Conservation (phyloP, 2,888 invertebrate species). For the Hofmannophila pseudospretella region DNA sequence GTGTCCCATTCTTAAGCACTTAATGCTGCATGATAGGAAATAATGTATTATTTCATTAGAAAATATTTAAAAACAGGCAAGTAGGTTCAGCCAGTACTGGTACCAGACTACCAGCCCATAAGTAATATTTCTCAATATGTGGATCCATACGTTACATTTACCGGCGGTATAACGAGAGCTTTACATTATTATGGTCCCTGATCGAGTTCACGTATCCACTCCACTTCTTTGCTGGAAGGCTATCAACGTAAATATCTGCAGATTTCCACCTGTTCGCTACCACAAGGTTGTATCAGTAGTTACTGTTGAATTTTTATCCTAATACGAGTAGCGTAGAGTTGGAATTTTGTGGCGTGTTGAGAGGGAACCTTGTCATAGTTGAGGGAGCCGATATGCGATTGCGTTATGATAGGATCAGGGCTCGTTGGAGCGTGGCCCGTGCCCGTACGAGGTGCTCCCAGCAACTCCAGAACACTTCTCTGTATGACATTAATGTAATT, state of each 20-base stretch:
- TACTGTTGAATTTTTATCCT: slow-evolving; percentile 16
- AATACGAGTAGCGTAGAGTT: slow-evolving; percentile 31
- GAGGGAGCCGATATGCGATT: slow-evolving; percentile 56
- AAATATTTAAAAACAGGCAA: too few species aligned
- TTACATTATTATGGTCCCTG: slow-evolving; percentile 60
- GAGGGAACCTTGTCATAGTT: slow-evolving; percentile 37
- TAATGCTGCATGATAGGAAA: too few species aligned
- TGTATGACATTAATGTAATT: slow-evolving; percentile 60
- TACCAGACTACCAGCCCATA: too few species aligned
- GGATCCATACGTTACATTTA: slow-evolving; percentile 30
- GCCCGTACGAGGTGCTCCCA: slow-evolving; percentile 37
- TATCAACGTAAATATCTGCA: slow-evolving; percentile 75
- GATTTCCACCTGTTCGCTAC: slow-evolving; percentile 36
- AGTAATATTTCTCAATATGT: too few species aligned
- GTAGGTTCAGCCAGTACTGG: too few species aligned
- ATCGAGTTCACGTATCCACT: slow-evolving; percentile 70
- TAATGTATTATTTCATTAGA: too few species aligned
- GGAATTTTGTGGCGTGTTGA: slow-evolving; percentile 17
- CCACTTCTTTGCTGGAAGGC: slow-evolving; percentile 65
- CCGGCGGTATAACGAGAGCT: slow-evolving; percentile 50
- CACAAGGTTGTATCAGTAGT: slow-evolving; percentile 30
- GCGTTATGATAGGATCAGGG: slow-evolving; percentile 76
- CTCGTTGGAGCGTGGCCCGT: slow-evolving; percentile 58
- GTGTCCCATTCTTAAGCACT: too few species aligned
- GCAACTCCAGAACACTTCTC: slow-evolving; percentile 43